A percentile compares a stretch with the other conserved stretches of the same genome.
Evolutionary conservation across 2,113 vertebrate species (phyloP).

Genomic region (Campylomormyrus tamandua): DNA sequence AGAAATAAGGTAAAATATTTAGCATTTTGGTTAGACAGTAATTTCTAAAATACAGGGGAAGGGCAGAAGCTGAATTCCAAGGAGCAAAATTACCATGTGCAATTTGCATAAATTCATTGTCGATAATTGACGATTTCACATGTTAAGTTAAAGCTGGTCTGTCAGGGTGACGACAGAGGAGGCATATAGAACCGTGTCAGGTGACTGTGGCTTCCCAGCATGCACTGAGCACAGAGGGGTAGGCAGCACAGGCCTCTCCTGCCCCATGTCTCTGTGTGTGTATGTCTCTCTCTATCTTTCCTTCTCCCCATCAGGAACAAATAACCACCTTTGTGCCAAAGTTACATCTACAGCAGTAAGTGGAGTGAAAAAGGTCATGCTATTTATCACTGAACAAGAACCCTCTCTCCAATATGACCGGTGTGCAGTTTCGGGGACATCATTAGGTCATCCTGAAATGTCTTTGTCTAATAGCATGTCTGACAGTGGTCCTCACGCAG

Average conservation of each 20-base stretch:
- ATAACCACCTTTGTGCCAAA: constrained; percentile 18
- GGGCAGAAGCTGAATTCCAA: constrained; percentile 31
- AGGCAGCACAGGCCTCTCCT: neutral
- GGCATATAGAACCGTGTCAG: neutral
- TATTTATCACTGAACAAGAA: constrained; percentile 18
- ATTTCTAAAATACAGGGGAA: constrained; percentile 37
- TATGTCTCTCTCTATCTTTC: neutral
- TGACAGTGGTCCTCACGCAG: neutral
- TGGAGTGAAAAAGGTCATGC: constrained; percentile 15
- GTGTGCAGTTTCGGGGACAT: neutral
- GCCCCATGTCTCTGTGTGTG: neutral
- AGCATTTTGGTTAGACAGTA: constrained; percentile 33
- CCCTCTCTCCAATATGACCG: neutral
- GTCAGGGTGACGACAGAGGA: neutral
- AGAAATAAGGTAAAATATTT: constrained; percentile 20
- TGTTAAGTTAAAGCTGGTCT: constrained; percentile 20
- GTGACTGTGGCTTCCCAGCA: neutral
- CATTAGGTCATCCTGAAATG: constrained; percentile 6
- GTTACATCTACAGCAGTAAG: constrained; percentile 19
- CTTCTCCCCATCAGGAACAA: constrained; percentile 4
- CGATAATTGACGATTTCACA: constrained; percentile 32
- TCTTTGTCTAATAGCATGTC: neutral
- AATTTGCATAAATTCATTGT: constrained; percentile 49
- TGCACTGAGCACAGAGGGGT: neutral
- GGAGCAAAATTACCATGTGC: constrained; percentile 47